Evolutionary conservation across 2,797 vertebrate genomes (phyloP).

Genomic region (Tenualosa ilisha): DNA sequence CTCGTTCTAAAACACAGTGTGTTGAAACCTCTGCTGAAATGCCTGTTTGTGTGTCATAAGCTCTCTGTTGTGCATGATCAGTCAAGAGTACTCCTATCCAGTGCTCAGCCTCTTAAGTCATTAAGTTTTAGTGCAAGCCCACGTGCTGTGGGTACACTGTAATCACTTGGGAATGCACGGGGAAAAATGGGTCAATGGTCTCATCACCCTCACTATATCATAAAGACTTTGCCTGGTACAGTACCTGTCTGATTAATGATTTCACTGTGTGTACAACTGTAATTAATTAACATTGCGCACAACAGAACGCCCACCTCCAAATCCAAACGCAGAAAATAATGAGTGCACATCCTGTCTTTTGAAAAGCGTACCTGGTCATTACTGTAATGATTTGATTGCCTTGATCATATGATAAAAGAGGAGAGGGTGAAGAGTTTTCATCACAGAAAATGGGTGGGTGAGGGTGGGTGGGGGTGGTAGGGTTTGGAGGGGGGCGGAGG

Average conservation of each 20-base stretch:
- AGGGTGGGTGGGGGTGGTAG: not conserved
- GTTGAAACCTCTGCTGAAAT: slow-evolving; percentile 40
- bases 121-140: not conserved
- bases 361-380: slow-evolving; percentile 1
- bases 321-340: not conserved
- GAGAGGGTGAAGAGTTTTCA: not conserved
- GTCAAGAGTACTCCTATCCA: not conserved
- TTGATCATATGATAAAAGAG: slow-evolving; percentile 17
- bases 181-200: not conserved
- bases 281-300: slow-evolving; percentile 5
- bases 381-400: slow-evolving; percentile 26
- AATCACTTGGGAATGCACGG: not conserved
- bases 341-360: not conserved
- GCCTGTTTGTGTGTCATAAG: slow-evolving; percentile 42
- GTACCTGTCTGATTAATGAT: slow-evolving; percentile 6
- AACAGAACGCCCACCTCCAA: not conserved
- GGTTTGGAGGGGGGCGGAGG: not conserved
- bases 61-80: slow-evolving; percentile 6
- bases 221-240: not conserved
- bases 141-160: not conserved
- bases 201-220: slow-evolving; percentile 12
- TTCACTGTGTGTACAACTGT: slow-evolving; percentile 7
- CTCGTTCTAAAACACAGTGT: slow-evolving; percentile 34
- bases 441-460: not conserved
- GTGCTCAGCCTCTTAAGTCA: slow-evolving; percentile 9